Evolutionary conservation across 53 echinoderm and acorn worm species (phyloP).

Genomic region (Holothuria scabra): DNA sequence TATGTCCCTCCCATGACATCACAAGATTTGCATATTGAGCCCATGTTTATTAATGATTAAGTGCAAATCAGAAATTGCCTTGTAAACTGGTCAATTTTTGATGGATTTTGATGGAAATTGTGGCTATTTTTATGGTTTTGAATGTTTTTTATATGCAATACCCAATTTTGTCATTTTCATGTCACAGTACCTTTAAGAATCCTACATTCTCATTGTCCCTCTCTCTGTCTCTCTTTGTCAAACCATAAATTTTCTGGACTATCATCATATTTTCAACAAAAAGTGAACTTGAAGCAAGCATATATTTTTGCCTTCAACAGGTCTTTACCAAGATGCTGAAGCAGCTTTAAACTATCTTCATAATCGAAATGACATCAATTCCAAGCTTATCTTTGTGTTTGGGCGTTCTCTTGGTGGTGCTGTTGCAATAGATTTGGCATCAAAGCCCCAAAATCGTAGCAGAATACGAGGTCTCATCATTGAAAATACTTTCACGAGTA

Average conservation of each 20-base stretch:
- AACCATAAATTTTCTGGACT: not conserved
- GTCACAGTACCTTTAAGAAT: too few relatives aligned
- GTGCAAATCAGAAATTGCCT: too few relatives aligned
- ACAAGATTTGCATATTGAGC: too few relatives aligned
- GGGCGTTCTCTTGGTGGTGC: constrained; percentile 97
- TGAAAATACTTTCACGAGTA: constrained; percentile 94
- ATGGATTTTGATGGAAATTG: too few relatives aligned
- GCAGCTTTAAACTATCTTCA: constrained; percentile 88
- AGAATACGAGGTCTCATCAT: constrained; percentile 76
- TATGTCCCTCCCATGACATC: too few relatives aligned
- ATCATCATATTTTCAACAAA: not conserved
- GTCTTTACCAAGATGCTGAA: constrained; percentile 87
- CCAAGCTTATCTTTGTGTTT: constrained; percentile 73
- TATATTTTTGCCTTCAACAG: constrained; percentile 49
- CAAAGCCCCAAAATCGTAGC: constrained; percentile 59
- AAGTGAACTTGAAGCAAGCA: too few relatives aligned
- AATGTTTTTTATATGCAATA: too few relatives aligned
- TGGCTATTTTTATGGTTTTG: too few relatives aligned
- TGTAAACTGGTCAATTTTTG: too few relatives aligned
- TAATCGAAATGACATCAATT: constrained; percentile 83
- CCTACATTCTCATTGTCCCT: too few relatives aligned
- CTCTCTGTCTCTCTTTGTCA: not conserved
- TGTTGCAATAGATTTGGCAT: constrained; percentile 83
- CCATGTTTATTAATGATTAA: too few relatives aligned
- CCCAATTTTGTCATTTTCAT: too few relatives aligned